These are phyloP conservation scores for Drosophila kikkawai DNA, from an alignment of 1,140 invertebrate genomes.

Conservation along the genomic window DNA sequence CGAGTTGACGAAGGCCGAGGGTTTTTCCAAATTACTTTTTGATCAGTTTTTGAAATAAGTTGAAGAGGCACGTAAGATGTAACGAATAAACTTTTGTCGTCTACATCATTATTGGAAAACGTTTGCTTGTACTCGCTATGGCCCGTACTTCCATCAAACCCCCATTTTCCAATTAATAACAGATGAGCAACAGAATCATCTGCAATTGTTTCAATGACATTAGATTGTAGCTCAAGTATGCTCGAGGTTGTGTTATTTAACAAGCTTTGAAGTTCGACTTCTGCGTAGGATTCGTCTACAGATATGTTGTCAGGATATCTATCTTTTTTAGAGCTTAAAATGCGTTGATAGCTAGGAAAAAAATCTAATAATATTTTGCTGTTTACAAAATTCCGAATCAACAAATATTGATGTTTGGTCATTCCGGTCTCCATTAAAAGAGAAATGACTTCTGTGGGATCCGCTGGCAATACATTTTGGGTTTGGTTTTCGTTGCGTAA, in stretches of 20 bases:
- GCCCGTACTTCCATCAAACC: too few species aligned
- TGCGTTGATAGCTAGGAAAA: constrained; percentile 18
- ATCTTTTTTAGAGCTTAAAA: too few species aligned
- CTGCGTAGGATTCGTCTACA: constrained; percentile 26
- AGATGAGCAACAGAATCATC: constrained; percentile 14
- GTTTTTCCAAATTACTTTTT: too few species aligned
- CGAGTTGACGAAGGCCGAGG: too few species aligned
- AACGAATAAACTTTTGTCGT: too few species aligned
- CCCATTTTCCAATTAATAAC: too few species aligned
- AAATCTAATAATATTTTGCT: constrained; percentile 18
- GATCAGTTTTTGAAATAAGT: too few species aligned
- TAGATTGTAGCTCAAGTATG: constrained; percentile 23
- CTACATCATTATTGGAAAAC: too few species aligned
- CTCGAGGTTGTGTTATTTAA: constrained; percentile 20
- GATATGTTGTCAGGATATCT: constrained; percentile 15
- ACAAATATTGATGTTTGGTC: constrained; percentile 13
- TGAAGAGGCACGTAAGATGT: too few species aligned
- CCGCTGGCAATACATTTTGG: constrained; percentile 28
- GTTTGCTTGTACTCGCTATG: too few species aligned
- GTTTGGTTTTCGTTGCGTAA: constrained; percentile 31
- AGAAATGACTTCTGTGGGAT: constrained; percentile 32
- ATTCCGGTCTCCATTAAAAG: constrained; percentile 22
- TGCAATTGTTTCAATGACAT: constrained; percentile 24
- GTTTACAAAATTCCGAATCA: constrained; percentile 28
- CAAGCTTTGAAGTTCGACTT: constrained; percentile 37